A percentile compares a stretch with the other conserved stretches of the same genome.
phyloP scores from a whole-genome alignment of 2,113 vertebrate species.

The Percopsis transmontana region DNA sequence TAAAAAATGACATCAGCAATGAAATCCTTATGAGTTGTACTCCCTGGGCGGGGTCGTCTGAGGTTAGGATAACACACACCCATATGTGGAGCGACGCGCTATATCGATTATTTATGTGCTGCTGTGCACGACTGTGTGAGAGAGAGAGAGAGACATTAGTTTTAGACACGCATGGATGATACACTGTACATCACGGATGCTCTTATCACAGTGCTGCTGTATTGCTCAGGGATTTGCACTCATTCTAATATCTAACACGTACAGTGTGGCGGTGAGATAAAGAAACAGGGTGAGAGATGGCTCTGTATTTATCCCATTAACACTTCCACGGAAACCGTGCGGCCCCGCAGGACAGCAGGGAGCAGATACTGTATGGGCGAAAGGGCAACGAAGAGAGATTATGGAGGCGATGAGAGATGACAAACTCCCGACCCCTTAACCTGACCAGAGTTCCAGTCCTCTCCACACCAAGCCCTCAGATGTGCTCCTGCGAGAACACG shows the following conservation, averaged over 20 bases:
- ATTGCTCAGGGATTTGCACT: too few relatives aligned
- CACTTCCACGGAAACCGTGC: not conserved
- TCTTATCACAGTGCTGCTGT: not conserved
- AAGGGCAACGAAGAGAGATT: not conserved
- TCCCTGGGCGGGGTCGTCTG: slow-evolving; percentile 30
- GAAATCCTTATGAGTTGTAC: slow-evolving; percentile 40
- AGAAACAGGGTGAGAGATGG: not conserved
- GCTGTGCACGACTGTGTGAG: too few relatives aligned
- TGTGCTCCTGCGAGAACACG: not conserved
- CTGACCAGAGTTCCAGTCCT: slow-evolving; percentile 1
- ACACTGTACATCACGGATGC: too few relatives aligned
- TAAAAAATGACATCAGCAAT: slow-evolving; percentile 58
- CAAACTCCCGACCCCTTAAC: not conserved
- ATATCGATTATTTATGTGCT: slow-evolving; percentile 53
- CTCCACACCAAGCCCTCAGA: slow-evolving; percentile 13
- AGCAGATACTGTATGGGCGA: not conserved
- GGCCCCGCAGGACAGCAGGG: slow-evolving; percentile 12
- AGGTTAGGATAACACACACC: slow-evolving; percentile 43
- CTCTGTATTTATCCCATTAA: not conserved
- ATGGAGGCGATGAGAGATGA: not conserved
- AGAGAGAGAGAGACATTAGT: not conserved
- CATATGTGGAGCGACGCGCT: slow-evolving; percentile 23
- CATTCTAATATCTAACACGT: too few relatives aligned
- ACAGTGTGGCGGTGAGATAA: not conserved
- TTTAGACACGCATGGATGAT: too few relatives aligned